A percentile compares a stretch with the other conserved stretches of the same genome.
Conservation (phyloP, 1,140 invertebrate species). For the Neodiprion fabricii region DNA sequence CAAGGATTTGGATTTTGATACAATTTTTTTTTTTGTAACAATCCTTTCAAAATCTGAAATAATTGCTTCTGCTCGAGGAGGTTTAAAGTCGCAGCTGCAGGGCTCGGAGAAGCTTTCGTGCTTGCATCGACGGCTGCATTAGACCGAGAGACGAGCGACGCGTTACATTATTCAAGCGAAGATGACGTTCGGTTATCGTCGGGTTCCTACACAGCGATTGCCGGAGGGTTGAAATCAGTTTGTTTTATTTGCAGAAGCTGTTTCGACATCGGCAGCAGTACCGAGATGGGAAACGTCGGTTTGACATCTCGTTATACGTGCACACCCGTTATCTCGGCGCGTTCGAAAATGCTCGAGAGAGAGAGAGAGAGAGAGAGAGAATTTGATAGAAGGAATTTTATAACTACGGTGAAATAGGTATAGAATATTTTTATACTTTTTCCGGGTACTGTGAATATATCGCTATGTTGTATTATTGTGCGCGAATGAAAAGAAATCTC, state of each 20-base stretch:
- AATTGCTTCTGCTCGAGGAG: no score
- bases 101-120: no score
- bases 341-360: background rate
- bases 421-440: background rate
- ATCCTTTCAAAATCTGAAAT: no score
- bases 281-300: background rate
- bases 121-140: no score
- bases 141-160: background rate
- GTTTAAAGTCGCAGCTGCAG: no score
- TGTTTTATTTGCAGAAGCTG: background rate
- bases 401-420: background rate
- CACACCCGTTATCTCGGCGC: background rate
- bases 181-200: slow-evolving; percentile 11
- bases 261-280: background rate
- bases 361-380: background rate
- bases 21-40: no score
- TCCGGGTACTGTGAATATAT: background rate
- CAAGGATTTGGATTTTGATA: no score
- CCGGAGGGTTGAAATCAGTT: background rate
- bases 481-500: background rate
- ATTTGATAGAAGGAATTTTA: background rate
- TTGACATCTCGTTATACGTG: background rate
- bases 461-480: background rate
- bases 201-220: slow-evolving; percentile 4
- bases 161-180: background rate